These are phyloP conservation scores for Australoheros facetus DNA, from an alignment of 2,797 vertebrate genomes.

Conservation along the genomic window DNA sequence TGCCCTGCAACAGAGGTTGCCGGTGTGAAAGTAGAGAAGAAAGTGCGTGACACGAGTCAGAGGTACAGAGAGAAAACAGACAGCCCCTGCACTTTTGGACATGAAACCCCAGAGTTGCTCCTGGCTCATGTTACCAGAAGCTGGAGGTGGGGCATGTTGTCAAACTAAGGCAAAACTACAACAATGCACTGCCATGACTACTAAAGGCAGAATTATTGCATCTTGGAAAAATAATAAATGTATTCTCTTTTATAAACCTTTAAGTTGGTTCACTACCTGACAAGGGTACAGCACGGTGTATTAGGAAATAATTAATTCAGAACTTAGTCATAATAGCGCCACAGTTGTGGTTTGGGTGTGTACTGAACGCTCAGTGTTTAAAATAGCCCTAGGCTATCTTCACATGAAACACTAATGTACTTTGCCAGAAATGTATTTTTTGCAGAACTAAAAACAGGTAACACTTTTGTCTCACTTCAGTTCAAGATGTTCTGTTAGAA, in stretches of 20 bases:
- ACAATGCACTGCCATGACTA: conserved; percentile 43
- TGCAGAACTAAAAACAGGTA: not conserved
- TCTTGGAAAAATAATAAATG: not conserved
- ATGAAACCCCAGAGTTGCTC: conserved; percentile 78
- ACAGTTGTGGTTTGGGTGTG: conserved; percentile 35
- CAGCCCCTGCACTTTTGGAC: conserved; percentile 79
- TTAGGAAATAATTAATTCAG: not conserved
- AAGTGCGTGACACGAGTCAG: conserved; percentile 61
- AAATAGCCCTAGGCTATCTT: conserved; percentile 4
- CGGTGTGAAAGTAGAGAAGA: conserved; percentile 42
- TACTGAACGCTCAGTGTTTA: not conserved
- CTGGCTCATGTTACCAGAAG: conserved; percentile 82
- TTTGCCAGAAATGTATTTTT: not conserved
- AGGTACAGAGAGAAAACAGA: conserved; percentile 79
- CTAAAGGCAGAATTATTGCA: conserved; percentile 17
- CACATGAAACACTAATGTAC: not conserved
- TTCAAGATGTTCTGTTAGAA: not conserved
- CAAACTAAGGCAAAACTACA: conserved; percentile 58
- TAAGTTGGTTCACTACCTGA: not conserved
- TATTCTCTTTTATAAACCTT: not conserved
- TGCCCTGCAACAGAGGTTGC: conserved; percentile 43
- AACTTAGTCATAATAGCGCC: not conserved
- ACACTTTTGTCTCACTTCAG: not conserved
- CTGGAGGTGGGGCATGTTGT: conserved; percentile 78
- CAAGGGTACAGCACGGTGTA: not conserved